Conservation (phyloP, 1,140 invertebrate genomes). For the Macrosteles quadrilineatus region DNA sequence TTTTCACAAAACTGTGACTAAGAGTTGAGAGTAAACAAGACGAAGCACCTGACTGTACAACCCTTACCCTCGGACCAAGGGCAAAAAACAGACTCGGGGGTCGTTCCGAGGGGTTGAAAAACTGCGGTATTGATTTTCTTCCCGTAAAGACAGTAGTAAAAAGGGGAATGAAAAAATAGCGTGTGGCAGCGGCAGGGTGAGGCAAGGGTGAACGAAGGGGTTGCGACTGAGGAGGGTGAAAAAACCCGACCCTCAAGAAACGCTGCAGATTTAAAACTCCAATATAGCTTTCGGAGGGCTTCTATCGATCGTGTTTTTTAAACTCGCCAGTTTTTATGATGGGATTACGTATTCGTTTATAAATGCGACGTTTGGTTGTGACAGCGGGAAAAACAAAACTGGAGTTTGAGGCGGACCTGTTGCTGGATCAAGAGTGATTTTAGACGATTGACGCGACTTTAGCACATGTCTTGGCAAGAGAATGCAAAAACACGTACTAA, state of each 20-base stretch:
- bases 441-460: too few species aligned
- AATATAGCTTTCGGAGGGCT: slow-evolving; percentile 4
- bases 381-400: too few species aligned
- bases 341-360: too few species aligned
- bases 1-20: too few species aligned
- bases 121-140: slow-evolving; percentile 30
- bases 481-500: too few species aligned
- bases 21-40: background rate
- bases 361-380: too few species aligned
- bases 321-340: too few species aligned
- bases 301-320: background rate
- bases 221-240: slow-evolving; percentile 22
- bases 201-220: slow-evolving; percentile 26
- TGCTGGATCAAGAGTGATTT: too few species aligned
- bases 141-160: slow-evolving; percentile 30
- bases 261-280: slow-evolving; percentile 20
- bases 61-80: slow-evolving; percentile 4
- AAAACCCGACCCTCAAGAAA: slow-evolving; percentile 20
- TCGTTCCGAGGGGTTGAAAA: slow-evolving; percentile 29
- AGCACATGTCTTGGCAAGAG: too few species aligned
- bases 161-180: slow-evolving; percentile 32
- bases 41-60: slow-evolving; percentile 6
- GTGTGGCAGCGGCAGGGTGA: slow-evolving; percentile 29
- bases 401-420: too few species aligned
- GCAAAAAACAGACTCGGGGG: slow-evolving; percentile 30